Base-by-base conservation (phyloP, 2,888 invertebrate species). In the Blera fallax region DNA sequence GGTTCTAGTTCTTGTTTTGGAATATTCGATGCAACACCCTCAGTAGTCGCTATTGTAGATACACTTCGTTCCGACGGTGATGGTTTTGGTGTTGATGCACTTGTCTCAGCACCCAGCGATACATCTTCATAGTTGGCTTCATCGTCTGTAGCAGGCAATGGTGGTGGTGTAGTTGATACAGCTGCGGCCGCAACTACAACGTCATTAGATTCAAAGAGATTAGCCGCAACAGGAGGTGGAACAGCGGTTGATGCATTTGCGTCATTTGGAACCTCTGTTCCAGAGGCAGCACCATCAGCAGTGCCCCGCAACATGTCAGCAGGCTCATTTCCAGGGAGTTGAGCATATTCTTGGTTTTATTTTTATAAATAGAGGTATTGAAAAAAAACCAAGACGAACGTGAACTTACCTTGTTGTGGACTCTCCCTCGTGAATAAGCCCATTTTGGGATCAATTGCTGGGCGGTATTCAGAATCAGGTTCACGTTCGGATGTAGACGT, bases 341-440 rank as follows among this genome's bases (percentile, higher is more conserved):
- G 85, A 32, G 85, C 77, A 85, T 85, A 81, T 67, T 85, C 85
- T 85, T 56, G 3, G 7, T 1, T 40, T n/a, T 48, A 0, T 24
- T 24, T 24, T 24, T 24, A 24, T 24, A 24, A 2, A 24, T 24
- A 24, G 11, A 14, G 40, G 29, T 21, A 18, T 10, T 40, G 8
- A 7, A 32, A 16, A 10, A n/a, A 8, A 10, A 50, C 3, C 10
- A 4, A 18, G 6, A n/a, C n/a, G 5, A 10, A 40, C 8, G 8
- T n/a, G 1, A 56, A 27, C 43, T 43, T 56, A 72, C 85, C 92
- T 88, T 92, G 91, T 64, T 91, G 90, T 0, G 92, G 92, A 81
- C 92, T 92, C 87, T 92, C 92, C 32, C 92, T 89, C 16, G 91
- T 92, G 43, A 92, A 92, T 0, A 92, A 87, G 1, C 92, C 92